Evolutionary conservation across 2,113 vertebrate genomes (phyloP).

Genomic region (Antennarius striatus): DNA sequence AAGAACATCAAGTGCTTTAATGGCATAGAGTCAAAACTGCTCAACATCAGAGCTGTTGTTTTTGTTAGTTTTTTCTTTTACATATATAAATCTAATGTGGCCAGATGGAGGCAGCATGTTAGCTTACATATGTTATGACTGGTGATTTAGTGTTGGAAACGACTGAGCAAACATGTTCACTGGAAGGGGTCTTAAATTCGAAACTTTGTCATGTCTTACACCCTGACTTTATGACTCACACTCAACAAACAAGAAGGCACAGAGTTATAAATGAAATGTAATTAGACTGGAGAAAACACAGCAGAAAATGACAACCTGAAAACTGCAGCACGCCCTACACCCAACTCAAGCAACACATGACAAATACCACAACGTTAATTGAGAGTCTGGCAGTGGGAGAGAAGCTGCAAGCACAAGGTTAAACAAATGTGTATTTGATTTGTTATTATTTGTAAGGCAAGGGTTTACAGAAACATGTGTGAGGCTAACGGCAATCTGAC

Average conservation of each 20-base stretch:
- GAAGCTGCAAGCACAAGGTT: constrained; percentile 49
- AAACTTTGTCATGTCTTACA: constrained; percentile 4
- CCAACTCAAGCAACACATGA: constrained; percentile 17
- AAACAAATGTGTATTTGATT: constrained; percentile 81
- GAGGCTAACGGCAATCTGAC: constrained; percentile 82
- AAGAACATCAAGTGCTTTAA: constrained; percentile 29
- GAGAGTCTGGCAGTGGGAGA: constrained; percentile 60
- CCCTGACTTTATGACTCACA: constrained; percentile 24
- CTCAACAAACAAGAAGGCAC: constrained; percentile 12
- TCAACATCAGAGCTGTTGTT: constrained; percentile 18
- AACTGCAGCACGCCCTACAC: constrained; percentile 18
- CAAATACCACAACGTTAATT: constrained; percentile 56
- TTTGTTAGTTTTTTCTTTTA: constrained; percentile 4
- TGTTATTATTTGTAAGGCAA: constrained; percentile 82
- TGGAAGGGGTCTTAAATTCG: constrained; percentile 12
- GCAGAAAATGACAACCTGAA: background rate
- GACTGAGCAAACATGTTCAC: constrained; percentile 33
- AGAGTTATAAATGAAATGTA: background rate
- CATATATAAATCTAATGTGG: constrained; percentile 23
- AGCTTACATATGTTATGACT: constrained; percentile 39
- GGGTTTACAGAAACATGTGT: constrained; percentile 83
- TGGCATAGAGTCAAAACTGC: constrained; percentile 26
- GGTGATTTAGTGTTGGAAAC: constrained; percentile 36
- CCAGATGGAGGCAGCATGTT: constrained; percentile 54
- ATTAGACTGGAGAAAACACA: background rate